Percentiles rank a stretch among this genome's conserved stretches.
Evolutionary conservation across 2,888 invertebrate species (phyloP).

Genomic region (Andrena dorsata): DNA sequence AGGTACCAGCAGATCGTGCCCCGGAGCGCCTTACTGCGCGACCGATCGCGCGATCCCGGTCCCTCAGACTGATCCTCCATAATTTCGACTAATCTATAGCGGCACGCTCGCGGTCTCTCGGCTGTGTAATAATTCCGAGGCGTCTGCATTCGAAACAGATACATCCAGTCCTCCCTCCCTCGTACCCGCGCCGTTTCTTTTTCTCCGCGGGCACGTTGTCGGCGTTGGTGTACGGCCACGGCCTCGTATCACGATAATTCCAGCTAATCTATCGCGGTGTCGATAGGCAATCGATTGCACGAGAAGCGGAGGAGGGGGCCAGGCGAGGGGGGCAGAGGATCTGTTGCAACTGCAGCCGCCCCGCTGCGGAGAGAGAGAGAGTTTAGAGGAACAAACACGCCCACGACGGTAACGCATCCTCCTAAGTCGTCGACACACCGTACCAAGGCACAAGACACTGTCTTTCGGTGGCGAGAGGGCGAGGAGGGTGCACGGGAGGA

Average conservation of each 20-base stretch:
- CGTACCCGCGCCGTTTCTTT: constrained; percentile 23
- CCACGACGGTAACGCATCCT: constrained; percentile 73
- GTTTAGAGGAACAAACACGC: constrained; percentile 81
- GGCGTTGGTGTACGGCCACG: constrained; percentile 7
- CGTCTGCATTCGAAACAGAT: constrained; percentile 28
- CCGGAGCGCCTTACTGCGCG: not conserved
- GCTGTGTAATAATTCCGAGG: constrained; percentile 46
- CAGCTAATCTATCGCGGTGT: constrained; percentile 79
- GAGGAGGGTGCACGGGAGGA: constrained; percentile 74
- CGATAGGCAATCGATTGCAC: constrained; percentile 79
- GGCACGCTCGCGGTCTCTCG: constrained; percentile 1
- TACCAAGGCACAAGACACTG: constrained; percentile 72
- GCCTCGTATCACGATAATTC: constrained; percentile 74
- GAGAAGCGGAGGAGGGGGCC: constrained; percentile 4
- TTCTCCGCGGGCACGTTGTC: constrained; percentile 37
- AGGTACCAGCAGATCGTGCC: not conserved
- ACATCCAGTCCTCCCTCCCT: not conserved
- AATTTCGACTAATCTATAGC: constrained; percentile 57
- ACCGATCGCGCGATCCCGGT: constrained; percentile 9
- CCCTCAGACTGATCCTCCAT: constrained; percentile 20
- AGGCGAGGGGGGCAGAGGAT: constrained; percentile 27
- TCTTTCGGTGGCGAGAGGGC: constrained; percentile 71
- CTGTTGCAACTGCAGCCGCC: constrained; percentile 74
- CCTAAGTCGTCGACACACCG: constrained; percentile 75
- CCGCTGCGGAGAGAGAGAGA: constrained; percentile 74